Percentiles rank a stretch among this genome's conserved stretches.
Conservation (phyloP, 1,140 invertebrate genomes). For the Micrasema longulum region DNA sequence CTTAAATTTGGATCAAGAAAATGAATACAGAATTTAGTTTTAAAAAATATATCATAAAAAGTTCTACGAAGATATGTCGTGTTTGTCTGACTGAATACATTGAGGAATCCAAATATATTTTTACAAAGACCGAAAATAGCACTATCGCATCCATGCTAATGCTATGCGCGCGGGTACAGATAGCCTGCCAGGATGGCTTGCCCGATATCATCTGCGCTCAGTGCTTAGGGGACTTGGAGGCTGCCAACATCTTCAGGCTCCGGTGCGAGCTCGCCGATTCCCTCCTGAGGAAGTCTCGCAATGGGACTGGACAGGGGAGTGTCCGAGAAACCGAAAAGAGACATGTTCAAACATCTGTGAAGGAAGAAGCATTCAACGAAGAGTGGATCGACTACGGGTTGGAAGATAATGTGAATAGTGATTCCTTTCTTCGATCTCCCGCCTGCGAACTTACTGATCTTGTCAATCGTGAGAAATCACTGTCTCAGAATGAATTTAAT, state of each 20-base stretch:
- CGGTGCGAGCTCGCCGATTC: slow-evolving; percentile 25
- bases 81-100: slow-evolving; percentile 17
- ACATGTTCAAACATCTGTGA: neutral
- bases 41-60: too few relatives aligned
- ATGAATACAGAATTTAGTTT: too few relatives aligned
- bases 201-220: slow-evolving; percentile 31
- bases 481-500: too few relatives aligned
- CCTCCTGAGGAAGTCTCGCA: slow-evolving; percentile 11
- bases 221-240: slow-evolving; percentile 14
- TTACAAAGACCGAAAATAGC: neutral
- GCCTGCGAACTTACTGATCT: too few relatives aligned
- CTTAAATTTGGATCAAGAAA: too few relatives aligned
- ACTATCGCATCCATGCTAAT: slow-evolving; percentile 8
- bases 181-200: slow-evolving; percentile 16
- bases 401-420: neutral
- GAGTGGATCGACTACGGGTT: neutral
- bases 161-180: slow-evolving; percentile 21
- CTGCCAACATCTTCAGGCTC: slow-evolving; percentile 24
- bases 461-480: too few relatives aligned
- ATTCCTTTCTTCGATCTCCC: too few relatives aligned
- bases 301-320: neutral
- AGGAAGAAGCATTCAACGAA: neutral
- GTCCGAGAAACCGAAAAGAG: too few relatives aligned
- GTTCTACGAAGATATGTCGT: neutral
- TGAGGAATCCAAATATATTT: neutral